phyloP scores from a whole-genome alignment of 2,888 invertebrate species.

The Agrochola circellaris region DNA sequence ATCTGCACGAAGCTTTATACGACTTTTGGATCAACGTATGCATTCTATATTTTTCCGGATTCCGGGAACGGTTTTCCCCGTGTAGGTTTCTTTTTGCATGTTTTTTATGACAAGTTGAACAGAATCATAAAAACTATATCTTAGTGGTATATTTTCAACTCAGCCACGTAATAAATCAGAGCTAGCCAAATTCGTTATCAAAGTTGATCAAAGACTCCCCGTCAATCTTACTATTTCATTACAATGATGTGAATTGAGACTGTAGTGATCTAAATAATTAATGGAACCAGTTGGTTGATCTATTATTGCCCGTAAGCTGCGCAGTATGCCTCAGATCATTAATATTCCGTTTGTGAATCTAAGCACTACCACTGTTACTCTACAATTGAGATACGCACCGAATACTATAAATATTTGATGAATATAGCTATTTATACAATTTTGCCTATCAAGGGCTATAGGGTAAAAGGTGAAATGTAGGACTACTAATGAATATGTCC shows the following conservation, averaged over 20 bases:
- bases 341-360: constrained; percentile 56
- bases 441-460: too few relatives aligned
- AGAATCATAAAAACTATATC: too few relatives aligned
- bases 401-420: constrained; percentile 29
- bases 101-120: neutral
- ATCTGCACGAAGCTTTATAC: too few relatives aligned
- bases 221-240: constrained; percentile 31
- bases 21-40: neutral
- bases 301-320: constrained; percentile 34
- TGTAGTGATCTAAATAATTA: constrained; percentile 48
- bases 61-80: neutral
- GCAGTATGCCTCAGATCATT: constrained; percentile 44
- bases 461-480: too few relatives aligned
- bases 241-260: constrained; percentile 39
- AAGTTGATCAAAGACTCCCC: neutral
- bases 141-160: neutral
- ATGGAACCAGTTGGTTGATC: constrained; percentile 35
- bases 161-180: neutral
- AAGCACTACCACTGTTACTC: constrained; percentile 13
- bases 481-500: too few relatives aligned
- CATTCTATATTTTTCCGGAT: neutral
- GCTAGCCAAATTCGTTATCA: neutral
- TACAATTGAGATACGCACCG: constrained; percentile 40
- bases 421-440: neutral
- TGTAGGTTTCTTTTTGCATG: too few relatives aligned